Evolutionary conservation across 37 sponge, comb jelly and placozoan genomes (phyloP).

Genomic region (Beroe forskalii): DNA sequence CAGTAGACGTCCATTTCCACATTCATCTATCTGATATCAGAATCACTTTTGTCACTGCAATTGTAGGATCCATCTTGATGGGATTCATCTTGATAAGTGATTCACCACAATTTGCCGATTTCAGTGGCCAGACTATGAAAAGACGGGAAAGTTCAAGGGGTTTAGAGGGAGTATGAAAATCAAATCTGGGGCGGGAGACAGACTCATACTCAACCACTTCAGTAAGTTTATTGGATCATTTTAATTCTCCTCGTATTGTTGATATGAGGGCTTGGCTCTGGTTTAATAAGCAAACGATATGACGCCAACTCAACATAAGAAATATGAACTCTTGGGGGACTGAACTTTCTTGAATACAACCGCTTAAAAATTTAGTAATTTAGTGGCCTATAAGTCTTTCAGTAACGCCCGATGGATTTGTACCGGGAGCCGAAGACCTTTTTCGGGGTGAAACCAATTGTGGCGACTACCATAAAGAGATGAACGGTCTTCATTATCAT

Average conservation of each 20-base stretch:
- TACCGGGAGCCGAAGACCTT: neutral
- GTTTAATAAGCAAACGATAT: too few species aligned
- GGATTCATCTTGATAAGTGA: neutral
- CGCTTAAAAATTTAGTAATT: too few species aligned
- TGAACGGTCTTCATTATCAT: neutral
- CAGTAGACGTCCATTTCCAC: too few species aligned
- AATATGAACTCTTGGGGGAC: neutral
- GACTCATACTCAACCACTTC: neutral
- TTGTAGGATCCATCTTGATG: neutral
- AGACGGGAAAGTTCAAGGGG: neutral
- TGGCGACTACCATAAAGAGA: neutral
- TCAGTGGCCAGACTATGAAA: neutral
- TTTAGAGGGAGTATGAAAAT: neutral
- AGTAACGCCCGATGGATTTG: neutral
- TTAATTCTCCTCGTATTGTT: too few species aligned
- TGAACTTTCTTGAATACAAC: too few species aligned
- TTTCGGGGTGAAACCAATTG: neutral
- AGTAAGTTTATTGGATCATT: too few species aligned
- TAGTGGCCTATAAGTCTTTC: too few species aligned
- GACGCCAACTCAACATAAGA: neutral
- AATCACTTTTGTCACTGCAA: too few species aligned
- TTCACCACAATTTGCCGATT: neutral
- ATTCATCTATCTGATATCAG: too few species aligned
- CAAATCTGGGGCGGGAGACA: neutral
- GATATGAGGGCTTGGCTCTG: too few species aligned